Evolutionary conservation across 2,888 invertebrate species (phyloP), one percentile per base, ranked within the genome.

Genomic region (Andrena bicolor): DNA sequence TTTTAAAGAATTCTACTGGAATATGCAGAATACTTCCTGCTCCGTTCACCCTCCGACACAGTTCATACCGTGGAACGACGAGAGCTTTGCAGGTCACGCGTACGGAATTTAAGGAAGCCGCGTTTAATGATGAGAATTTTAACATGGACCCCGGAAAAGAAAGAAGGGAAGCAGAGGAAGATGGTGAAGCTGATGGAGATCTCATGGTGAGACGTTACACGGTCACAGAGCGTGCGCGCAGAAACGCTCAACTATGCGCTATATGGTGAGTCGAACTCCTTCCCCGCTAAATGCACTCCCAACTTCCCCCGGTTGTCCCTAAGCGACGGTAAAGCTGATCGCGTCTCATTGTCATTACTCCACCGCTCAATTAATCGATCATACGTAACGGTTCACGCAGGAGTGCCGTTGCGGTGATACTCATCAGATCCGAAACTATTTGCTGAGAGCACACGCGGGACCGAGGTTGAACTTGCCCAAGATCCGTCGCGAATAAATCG

Each of bases 401-500:
- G 4, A n/a, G 32, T 41, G 20, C 49, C 28, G 13, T 23, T 49
- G 58, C 20, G 4, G 1, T 10, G 23, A n/a, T 23, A 26, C 28
- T 32, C 13, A 5, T 7, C 5, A 32, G n/a, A 20, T 69, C 5
- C 23, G 73, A 80, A 75, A 71, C 78, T 76, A 70, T 72, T 49
- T 13, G 56, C 49, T 41, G 58, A 69, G 41, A 80, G 53, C 56
- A 35, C 56, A 23, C 61, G 56, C 71, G 35, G 53, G 60, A 30
- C 56, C 63, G 53, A 56, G 35, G 53, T 5, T 26, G 70, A 58
- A 51, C 74, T 72, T 64, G 70, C 73, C 75, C 66, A 74, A 76
- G 80, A 82, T 81, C 81, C 84, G 80, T 80, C 76, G 80, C 80
- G 78, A 78, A 78, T 77, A 83, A 84, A 79, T 76, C 78, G 84